phyloP scores from a whole-genome alignment of 2,888 invertebrate species.

The Pyrrhia umbra region DNA sequence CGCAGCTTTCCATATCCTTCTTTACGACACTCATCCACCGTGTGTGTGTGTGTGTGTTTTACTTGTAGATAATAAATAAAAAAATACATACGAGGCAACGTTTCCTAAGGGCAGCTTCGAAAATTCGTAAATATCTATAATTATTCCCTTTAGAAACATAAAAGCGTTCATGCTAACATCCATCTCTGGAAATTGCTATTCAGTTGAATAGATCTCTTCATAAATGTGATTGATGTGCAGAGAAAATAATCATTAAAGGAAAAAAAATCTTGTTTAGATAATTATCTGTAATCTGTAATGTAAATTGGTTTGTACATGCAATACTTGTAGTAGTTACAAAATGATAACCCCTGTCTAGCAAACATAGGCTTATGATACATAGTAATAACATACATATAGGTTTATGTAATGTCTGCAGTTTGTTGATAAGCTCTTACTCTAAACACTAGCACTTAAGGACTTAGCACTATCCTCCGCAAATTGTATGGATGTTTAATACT shows the following conservation, averaged over 20 bases:
- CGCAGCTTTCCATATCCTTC: no score
- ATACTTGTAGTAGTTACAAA: conserved; percentile 4
- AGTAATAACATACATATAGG: not conserved
- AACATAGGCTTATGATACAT: conserved; percentile 10
- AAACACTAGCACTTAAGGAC: conserved; percentile 1
- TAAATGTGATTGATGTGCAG: no score
- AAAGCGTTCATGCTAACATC: no score
- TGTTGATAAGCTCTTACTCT: conserved; percentile 27
- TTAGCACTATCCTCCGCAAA: not conserved
- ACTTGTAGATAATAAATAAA: no score
- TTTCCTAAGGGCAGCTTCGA: no score
- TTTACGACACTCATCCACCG: no score
- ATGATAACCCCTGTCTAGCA: conserved; percentile 30
- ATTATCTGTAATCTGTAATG: not conserved
- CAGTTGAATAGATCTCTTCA: no score
- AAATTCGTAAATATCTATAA: no score
- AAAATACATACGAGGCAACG: no score
- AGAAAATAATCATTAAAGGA: not conserved
- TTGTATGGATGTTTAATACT: not conserved
- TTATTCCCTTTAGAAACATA: no score
- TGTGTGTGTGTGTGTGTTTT: no score
- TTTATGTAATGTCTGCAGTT: conserved; percentile 26
- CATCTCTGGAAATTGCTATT: no score
- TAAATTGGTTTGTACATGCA: conserved; percentile 17
- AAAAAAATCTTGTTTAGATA: not conserved